A percentile compares a stretch with the other conserved stretches of the same genome.
Conservation (phyloP, 1,140 invertebrate genomes). For the Aphelenchoides besseyi region DNA sequence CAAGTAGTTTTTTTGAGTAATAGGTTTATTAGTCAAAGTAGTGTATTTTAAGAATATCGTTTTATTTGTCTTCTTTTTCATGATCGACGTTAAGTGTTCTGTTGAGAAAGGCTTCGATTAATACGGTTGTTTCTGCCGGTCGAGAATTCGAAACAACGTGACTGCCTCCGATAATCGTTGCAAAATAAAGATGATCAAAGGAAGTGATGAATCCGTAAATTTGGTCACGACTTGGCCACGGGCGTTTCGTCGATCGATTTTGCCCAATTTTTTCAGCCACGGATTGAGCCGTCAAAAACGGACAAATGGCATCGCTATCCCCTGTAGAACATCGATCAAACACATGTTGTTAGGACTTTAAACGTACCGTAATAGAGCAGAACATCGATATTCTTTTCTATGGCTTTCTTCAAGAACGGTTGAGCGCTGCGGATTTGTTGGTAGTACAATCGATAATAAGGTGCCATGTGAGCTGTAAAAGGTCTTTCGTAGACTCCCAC, state of each 20-base stretch:
- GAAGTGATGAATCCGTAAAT: background rate
- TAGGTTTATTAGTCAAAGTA: too few species aligned
- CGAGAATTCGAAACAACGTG: background rate
- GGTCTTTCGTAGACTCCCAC: too few species aligned
- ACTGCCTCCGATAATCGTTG: background rate
- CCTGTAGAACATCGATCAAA: too few species aligned
- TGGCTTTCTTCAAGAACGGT: background rate
- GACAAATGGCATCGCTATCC: background rate
- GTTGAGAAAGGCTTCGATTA: slow-evolving; percentile 7
- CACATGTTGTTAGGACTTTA: too few species aligned
- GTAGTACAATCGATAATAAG: background rate
- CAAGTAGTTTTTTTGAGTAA: too few species aligned
- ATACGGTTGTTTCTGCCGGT: background rate
- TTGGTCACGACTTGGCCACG: background rate
- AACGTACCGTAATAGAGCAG: slow-evolving; percentile 7
- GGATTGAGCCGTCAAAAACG: background rate
- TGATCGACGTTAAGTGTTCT: background rate
- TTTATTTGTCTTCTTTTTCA: too few species aligned
- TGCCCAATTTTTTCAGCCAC: background rate
- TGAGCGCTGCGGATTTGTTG: background rate
- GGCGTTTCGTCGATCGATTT: background rate
- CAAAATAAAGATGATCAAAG: background rate
- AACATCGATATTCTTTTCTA: background rate
- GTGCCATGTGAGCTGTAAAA: too few species aligned
- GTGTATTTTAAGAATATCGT: too few species aligned